Conservation (phyloP, 2,113 vertebrate genomes). For the Strigops habroptila region DNA sequence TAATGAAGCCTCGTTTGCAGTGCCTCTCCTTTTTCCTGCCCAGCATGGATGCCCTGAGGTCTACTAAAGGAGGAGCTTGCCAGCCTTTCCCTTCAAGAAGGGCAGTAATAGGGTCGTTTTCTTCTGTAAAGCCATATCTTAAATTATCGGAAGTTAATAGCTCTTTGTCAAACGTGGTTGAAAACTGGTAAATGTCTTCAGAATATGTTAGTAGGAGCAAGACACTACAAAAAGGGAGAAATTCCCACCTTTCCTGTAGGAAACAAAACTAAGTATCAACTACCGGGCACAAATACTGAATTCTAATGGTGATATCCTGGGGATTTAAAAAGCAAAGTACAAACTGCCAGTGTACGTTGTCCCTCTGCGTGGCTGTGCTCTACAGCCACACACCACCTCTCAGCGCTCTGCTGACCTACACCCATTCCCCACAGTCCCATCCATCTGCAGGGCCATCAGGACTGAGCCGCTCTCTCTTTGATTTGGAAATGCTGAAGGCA, state of each 20-base stretch:
- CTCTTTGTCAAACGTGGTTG: neutral
- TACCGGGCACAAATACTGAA: neutral
- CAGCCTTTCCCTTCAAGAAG: neutral
- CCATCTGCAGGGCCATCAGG: neutral
- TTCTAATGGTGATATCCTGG: neutral
- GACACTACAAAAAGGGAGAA: neutral
- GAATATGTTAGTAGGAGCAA: neutral
- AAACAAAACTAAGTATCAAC: neutral
- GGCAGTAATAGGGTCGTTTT: neutral
- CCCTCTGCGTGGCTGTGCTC: neutral
- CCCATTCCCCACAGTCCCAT: too few species aligned
- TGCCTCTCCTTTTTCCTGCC: neutral
- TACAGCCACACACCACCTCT: neutral
- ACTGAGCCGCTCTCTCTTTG: neutral
- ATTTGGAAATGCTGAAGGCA: neutral
- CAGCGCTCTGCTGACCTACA: neutral
- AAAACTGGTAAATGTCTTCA: neutral
- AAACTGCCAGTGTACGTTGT: fast-evolving
- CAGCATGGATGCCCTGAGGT: neutral
- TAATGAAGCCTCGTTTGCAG: neutral
- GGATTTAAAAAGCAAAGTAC: neutral
- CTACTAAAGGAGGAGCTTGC: neutral
- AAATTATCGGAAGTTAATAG: neutral
- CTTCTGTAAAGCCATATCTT: neutral
- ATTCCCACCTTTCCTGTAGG: neutral